Base-by-base conservation (phyloP, 2,888 invertebrate genomes). In the Eupithecia dodoneata region DNA sequence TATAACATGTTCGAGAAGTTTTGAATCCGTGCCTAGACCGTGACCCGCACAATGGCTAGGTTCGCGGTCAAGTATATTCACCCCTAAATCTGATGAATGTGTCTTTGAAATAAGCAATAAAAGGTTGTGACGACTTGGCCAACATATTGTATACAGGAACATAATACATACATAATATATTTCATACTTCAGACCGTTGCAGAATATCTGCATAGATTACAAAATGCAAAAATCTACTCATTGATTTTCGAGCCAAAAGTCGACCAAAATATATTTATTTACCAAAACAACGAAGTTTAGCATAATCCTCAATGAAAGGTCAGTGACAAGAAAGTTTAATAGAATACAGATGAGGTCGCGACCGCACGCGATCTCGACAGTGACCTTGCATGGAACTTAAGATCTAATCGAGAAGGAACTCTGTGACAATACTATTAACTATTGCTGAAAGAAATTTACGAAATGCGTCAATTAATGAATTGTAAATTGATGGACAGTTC, bases 271-370 rank as follows among this genome's bases (percentile, higher is more conserved):
- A 63, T 18, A 30, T 63, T 10, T n/a, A 10, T 4, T 4, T 30
- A 30, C 2, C 49, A 15, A 52, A 59, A 30, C 67, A 69, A 66
- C 30, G 30, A 42, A n/a, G 45, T 42, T 69, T n/a, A 10, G 44
- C 44, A 67, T 44, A 69, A 45, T 69, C n/a, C n/a, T 49, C 47
- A 70, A 49, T 49, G 18, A 5, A 72, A 77, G 79, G 72, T 71
- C 75, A 79, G 81, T 84, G 82, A 82, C 82, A 85, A 87, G 87
- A 89, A 87, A 88, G 88, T 83, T 70, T 74, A 80, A 76, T 85
- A 75, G 79, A 83, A 82, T 79, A 81, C 75, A 81, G 84, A 83
- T 84, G 86, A 86, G 85, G 84, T 83, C 77, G 72, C 80, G 83
- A 85, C 86, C 87, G 86, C 81, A 78, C 78, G 78, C 76, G 82